Evolutionary conservation across 1,140 invertebrate species (phyloP).

Genomic region (Ruditapes philippinarum): DNA sequence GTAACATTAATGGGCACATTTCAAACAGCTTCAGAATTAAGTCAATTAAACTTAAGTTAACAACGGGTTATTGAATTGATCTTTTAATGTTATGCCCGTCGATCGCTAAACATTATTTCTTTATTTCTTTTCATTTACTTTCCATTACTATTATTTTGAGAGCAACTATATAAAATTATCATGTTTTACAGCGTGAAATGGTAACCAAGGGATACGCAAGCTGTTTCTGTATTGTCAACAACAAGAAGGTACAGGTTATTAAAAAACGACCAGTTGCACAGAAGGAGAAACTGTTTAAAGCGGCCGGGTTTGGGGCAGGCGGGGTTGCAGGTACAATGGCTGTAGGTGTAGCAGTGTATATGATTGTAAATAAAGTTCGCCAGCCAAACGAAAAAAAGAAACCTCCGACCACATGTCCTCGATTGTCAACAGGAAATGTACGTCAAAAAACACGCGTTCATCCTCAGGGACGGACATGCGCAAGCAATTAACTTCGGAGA

Average conservation of each 20-base stretch:
- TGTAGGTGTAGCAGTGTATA: background rate
- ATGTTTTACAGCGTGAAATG: slow-evolving; percentile 24
- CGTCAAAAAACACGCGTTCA: background rate
- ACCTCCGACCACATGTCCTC: background rate
- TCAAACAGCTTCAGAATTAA: too few species aligned
- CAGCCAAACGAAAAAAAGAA: background rate
- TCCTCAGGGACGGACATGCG: too few species aligned
- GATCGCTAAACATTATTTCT: too few species aligned
- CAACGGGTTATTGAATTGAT: too few species aligned
- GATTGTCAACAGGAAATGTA: background rate
- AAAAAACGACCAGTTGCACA: slow-evolving; percentile 10
- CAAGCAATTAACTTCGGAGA: too few species aligned
- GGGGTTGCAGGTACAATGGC: slow-evolving; percentile 29
- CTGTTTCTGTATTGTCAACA: slow-evolving; percentile 30
- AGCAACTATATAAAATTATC: too few species aligned
- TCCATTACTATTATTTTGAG: too few species aligned
- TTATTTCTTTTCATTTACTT: too few species aligned
- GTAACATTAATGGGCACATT: too few species aligned
- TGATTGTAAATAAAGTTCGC: background rate
- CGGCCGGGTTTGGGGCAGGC: slow-evolving; percentile 27
- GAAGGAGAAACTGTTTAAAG: slow-evolving; percentile 2
- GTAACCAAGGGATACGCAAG: slow-evolving; percentile 10
- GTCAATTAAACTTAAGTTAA: too few species aligned
- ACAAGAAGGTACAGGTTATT: slow-evolving; percentile 14
- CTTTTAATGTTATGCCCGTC: too few species aligned